Evolutionary conservation across 2,797 vertebrate genomes (phyloP), one percentile per base, ranked within the genome.

Genomic region (Sebastes vulpes): DNA sequence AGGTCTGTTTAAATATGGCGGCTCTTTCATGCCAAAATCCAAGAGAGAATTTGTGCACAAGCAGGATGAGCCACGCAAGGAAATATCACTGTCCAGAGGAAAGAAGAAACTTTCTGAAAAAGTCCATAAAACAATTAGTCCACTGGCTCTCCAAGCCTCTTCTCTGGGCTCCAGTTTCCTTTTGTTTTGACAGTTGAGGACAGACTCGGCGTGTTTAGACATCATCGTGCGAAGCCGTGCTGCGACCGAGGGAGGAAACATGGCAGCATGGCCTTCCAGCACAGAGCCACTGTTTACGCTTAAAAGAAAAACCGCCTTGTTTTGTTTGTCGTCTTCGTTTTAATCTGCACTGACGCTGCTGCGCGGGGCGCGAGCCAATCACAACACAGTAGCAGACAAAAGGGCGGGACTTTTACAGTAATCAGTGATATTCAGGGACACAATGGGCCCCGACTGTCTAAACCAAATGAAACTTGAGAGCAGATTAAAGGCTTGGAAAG

Each of bases 391-490:
- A 0, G 2, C 76, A 65, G 76, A 68, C 77, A 20, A 38, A 38
- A 60, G 65, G 66, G 76, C 6, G 60, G 66, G 81, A 20, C 77
- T 26, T 79, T 46, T n/a, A 26, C 67, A 56, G 60, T 65, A 76
- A 82, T 81, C 64, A 64, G 58, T 28, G 18, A 77, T 31, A 14
- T 16, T 59, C 67, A 16, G 16, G 26, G 77, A 78, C 74, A 78
- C 68, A 79, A 84, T 42, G 57, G 21, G 72, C 69, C 52, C 11
- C 12, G 32, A 63, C 65, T 80, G 79, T 86, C 72, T 59, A 0
- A 72, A 65, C 29, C 58, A 31, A 32, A 23, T 9, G 71, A 74
- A 85, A 88, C 54, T 4, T 0, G 25, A 88, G 73, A 2, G 14
- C 42, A 54, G 67, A 78, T 83, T 4, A 83, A 84, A 77, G 75